Conservation (phyloP, 2,113 vertebrate genomes). For the Rissa tridactyla region DNA sequence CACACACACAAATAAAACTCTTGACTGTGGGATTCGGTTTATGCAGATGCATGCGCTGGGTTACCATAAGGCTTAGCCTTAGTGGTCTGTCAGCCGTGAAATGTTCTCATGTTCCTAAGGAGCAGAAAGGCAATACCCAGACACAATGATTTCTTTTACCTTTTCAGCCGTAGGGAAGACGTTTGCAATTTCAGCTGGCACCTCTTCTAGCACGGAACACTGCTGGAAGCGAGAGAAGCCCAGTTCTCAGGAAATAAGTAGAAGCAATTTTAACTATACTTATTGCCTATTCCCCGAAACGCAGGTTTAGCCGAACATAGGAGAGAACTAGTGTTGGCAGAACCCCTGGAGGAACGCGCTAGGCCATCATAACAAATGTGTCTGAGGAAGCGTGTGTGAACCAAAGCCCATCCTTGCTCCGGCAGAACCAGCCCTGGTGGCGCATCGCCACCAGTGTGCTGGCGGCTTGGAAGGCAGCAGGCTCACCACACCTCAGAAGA, state of each 20-base stretch:
- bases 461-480: fast-evolving
- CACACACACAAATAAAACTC: not conserved
- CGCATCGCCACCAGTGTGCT: fast-evolving
- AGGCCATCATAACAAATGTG: not conserved
- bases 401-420: not conserved
- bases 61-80: not conserved
- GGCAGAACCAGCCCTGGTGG: not conserved
- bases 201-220: not conserved
- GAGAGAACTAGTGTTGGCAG: not conserved
- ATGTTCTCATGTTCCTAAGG: not conserved
- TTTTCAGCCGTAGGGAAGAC: not conserved
- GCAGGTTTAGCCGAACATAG: not conserved
- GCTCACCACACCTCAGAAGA: not conserved
- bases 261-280: not conserved
- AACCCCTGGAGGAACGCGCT: not conserved
- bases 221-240: not conserved
- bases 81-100: not conserved
- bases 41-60: not conserved
- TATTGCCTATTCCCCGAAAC: not conserved
- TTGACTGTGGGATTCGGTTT: not conserved
- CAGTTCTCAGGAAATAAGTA: not conserved
- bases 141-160: not conserved
- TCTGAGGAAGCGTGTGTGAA: not conserved
- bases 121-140: not conserved
- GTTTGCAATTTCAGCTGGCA: not conserved